These are phyloP conservation scores for Acleris literana DNA, from an alignment of 2,888 invertebrate species.

Conservation along the genomic window DNA sequence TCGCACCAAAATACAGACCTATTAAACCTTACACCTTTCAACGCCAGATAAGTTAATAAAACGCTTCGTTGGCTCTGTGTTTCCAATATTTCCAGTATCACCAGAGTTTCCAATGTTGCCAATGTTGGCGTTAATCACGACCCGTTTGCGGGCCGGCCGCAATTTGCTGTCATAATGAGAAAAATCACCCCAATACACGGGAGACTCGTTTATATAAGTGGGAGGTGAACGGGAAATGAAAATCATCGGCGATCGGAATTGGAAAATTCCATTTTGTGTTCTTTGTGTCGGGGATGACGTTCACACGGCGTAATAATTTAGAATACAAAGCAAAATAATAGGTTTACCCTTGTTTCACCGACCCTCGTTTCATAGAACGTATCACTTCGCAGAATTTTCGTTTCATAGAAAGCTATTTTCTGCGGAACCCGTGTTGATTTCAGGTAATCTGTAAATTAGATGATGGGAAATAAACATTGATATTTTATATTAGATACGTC, in stretches of 20 bases:
- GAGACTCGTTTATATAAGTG: slow-evolving; percentile 40
- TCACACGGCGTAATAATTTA: neutral
- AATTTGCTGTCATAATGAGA: slow-evolving; percentile 47
- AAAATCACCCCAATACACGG: slow-evolving; percentile 40
- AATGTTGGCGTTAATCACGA: slow-evolving; percentile 40
- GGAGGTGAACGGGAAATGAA: slow-evolving; percentile 36
- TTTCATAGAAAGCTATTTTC: too few species aligned
- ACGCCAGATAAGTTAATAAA: slow-evolving; percentile 42
- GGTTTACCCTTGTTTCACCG: too few species aligned
- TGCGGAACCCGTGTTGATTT: too few species aligned
- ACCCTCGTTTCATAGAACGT: too few species aligned
- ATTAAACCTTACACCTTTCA: slow-evolving; percentile 10
- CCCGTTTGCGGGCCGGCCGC: slow-evolving; percentile 38
- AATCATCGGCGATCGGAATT: slow-evolving; percentile 44
- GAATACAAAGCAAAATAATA: too few species aligned
- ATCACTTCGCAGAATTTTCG: too few species aligned
- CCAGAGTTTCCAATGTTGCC: neutral
- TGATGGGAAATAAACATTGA: too few species aligned
- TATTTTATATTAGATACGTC: too few species aligned
- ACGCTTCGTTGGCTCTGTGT: slow-evolving; percentile 45
- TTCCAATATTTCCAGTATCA: slow-evolving; percentile 20
- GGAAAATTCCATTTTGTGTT: slow-evolving; percentile 23
- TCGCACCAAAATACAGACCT: neutral
- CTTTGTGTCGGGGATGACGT: neutral
- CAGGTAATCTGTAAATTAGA: too few species aligned